A percentile compares a stretch with the other conserved stretches of the same genome.
Conservation (phyloP, 1,140 invertebrate genomes). For the Potamilus streckersoni region DNA sequence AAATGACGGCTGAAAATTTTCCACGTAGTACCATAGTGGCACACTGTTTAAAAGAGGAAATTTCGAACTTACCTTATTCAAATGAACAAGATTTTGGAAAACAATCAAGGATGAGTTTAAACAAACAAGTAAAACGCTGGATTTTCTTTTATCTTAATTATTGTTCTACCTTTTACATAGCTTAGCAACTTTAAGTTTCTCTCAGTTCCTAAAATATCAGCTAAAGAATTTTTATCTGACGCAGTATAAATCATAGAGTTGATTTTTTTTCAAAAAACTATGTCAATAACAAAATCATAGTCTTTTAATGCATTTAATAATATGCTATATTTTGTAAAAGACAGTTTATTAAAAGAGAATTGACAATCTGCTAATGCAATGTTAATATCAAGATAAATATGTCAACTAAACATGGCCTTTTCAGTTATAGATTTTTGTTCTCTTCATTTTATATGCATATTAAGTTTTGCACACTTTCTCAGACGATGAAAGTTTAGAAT, state of each 20-base stretch:
- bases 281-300: too few relatives aligned
- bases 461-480: neutral
- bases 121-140: neutral
- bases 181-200: neutral
- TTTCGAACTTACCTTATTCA: neutral
- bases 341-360: too few relatives aligned
- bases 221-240: neutral
- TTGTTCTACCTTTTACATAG: neutral
- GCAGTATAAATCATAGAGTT: too few relatives aligned
- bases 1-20: conserved; percentile 60
- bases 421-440: too few relatives aligned
- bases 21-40: conserved; percentile 49
- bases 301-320: too few relatives aligned
- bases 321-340: too few relatives aligned
- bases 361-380: too few relatives aligned
- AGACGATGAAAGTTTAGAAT: neutral
- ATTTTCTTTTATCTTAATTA: neutral
- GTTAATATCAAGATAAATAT: too few relatives aligned
- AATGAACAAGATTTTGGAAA: neutral
- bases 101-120: neutral
- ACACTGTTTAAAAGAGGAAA: conserved; percentile 37
- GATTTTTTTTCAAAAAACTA: too few relatives aligned
- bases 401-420: too few relatives aligned
- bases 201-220: neutral
- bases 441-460: neutral